Evolutionary conservation across 1,140 invertebrate genomes (phyloP), one percentile per base, ranked within the genome.

Genomic region (Chlorops oryzae): DNA sequence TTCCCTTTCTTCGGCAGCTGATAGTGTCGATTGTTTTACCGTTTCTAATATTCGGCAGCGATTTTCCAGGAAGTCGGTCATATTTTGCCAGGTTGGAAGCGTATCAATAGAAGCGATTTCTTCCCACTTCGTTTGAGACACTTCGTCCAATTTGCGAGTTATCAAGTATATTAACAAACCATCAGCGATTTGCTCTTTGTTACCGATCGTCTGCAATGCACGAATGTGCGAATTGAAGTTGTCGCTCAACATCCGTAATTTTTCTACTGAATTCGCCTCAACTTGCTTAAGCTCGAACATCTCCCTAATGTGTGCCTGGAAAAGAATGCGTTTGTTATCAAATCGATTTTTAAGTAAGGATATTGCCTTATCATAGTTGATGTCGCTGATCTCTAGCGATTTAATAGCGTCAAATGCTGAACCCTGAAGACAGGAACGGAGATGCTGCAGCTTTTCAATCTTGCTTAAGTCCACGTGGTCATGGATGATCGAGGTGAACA

Each of bases 301-400:
- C 20, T 18, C 25, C 37, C 22, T 34, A 17, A 42, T 50, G 40
- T 50, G 47, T n/a, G 39, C 39, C 28, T 50, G 39, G 24, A 50
- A 50, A 43, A 42, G 23, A 34, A 50, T 12, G 34, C 24, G 18
- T 42, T 50, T 43, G n/a, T 50, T 50, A 23, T 50, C 47, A 23
- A 42, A 42, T 34, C 40, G 10, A 22, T 42, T 41, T 35, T 42
- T 34, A 35, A 50, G 22, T 35, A 50, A 34, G 22, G 12, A 5
- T 2, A 41, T 41, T 6, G 47, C 37, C 20, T 37, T 35, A 38
- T 23, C 34, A 28, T 40, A 48, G 27, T 48, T 48, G 9, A 15
- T 17, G 5, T 32, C 38, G 3, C 3, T 41, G n/a, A 39, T 25
- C 6, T 48, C 47, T 5, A 48, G 28, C 6, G 47, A 48, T 3